Evolutionary conservation across 2,888 invertebrate genomes (phyloP).

Genomic region (Polyommatus icarus): DNA sequence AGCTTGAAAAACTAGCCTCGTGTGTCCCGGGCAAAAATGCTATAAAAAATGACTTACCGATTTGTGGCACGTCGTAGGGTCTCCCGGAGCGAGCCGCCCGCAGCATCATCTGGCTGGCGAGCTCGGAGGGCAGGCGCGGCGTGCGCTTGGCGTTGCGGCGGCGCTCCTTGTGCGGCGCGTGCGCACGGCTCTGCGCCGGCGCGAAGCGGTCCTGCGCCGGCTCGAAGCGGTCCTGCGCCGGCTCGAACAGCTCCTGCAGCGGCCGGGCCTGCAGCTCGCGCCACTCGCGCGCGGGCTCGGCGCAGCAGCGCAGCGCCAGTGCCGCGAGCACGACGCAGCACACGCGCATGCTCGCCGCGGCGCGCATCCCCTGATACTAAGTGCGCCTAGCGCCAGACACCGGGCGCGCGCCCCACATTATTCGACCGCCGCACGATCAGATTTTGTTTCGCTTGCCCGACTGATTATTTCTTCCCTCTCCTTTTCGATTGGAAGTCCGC

Average conservation of each 20-base stretch:
- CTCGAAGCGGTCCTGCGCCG: slow-evolving; percentile 47
- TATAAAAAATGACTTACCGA: slow-evolving; percentile 80
- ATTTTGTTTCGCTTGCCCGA: slow-evolving; percentile 34
- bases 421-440: slow-evolving; percentile 45
- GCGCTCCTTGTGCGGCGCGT: slow-evolving; percentile 56
- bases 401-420: slow-evolving; percentile 74
- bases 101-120: slow-evolving; percentile 89
- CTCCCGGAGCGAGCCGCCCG: slow-evolving; percentile 87
- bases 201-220: slow-evolving; percentile 47
- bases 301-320: slow-evolving; percentile 67
- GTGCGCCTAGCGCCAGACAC: slow-evolving; percentile 60
- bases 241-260: slow-evolving; percentile 69
- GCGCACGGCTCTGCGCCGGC: slow-evolving; percentile 49
- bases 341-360: slow-evolving; percentile 66
- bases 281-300: slow-evolving; percentile 67
- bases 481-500: background rate
- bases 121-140: slow-evolving; percentile 75
- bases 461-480: background rate
- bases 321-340: slow-evolving; percentile 70
- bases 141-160: slow-evolving; percentile 64
- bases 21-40: too few species aligned
- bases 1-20: too few species aligned
- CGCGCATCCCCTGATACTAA: slow-evolving; percentile 58
- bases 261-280: slow-evolving; percentile 57
- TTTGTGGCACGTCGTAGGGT: slow-evolving; percentile 92